phyloP scores from a whole-genome alignment of 2,888 invertebrate species.

The Scaptomyza parva region DNA sequence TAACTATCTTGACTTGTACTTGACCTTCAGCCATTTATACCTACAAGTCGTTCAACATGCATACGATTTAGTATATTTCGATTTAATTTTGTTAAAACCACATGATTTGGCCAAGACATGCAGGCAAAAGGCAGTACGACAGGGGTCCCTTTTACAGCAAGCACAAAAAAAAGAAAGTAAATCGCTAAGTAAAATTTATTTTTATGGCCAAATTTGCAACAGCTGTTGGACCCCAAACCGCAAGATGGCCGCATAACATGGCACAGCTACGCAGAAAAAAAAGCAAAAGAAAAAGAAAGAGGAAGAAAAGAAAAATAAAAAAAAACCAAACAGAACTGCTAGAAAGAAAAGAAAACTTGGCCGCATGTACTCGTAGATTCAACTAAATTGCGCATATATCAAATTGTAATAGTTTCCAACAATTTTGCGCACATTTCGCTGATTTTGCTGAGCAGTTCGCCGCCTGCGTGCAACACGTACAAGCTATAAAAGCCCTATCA shows the following conservation, averaged over 20 bases:
- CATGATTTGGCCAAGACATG: constrained; percentile 34
- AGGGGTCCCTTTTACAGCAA: constrained; percentile 8
- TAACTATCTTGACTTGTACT: constrained; percentile 14
- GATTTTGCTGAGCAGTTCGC: constrained; percentile 48
- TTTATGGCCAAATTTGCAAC: constrained; percentile 71
- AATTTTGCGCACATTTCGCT: constrained; percentile 71
- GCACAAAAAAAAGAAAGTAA: constrained; percentile 50
- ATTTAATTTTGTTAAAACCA: constrained; percentile 68
- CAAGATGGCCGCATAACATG: constrained; percentile 70
- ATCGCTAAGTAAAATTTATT: constrained; percentile 72
- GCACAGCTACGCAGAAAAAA: constrained; percentile 31
- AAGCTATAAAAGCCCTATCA: constrained; percentile 56
- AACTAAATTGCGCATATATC: constrained; percentile 74
- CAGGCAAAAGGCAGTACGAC: constrained; percentile 4
- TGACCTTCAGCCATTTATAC: constrained; percentile 43
- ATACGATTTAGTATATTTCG: constrained; percentile 47
- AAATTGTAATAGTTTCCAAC: constrained; percentile 73
- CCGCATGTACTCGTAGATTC: constrained; percentile 64
- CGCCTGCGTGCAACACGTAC: constrained; percentile 68
- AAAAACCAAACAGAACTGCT: not conserved
- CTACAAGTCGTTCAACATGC: constrained; percentile 29
- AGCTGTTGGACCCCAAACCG: constrained; percentile 59
- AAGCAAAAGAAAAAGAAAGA: not conserved
- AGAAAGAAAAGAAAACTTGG: constrained; percentile 37
- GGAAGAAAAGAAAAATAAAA: not conserved